phyloP scores from a whole-genome alignment of 1,140 invertebrate genomes.

The Anadara kagoshimensis region DNA sequence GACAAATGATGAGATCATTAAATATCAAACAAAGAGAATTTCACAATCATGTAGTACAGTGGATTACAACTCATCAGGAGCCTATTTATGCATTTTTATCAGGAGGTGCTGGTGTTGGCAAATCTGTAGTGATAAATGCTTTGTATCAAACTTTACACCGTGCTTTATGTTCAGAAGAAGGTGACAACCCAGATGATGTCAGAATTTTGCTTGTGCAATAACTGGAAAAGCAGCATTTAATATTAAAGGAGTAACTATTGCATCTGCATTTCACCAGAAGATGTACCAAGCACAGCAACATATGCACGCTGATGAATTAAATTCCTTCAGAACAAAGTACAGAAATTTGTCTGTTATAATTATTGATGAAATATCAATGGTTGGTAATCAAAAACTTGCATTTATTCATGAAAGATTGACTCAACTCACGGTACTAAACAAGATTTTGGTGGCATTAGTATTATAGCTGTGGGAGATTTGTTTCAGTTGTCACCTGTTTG shows the following conservation, averaged over 20 bases:
- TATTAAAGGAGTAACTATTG: slow-evolving; percentile 22
- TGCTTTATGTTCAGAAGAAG: slow-evolving; percentile 3
- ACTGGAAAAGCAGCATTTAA: slow-evolving; percentile 47
- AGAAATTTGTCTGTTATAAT: slow-evolving; percentile 33
- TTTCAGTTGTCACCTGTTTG: slow-evolving; percentile 51
- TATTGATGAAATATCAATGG: slow-evolving; percentile 56
- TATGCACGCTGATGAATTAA: slow-evolving; percentile 13
- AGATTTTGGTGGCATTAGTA: slow-evolving; percentile 44
- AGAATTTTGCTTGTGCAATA: slow-evolving; percentile 38
- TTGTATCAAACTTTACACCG: slow-evolving; percentile 36
- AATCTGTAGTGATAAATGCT: slow-evolving; percentile 40
- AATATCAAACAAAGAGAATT: slow-evolving; percentile 38
- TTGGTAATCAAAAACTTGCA: slow-evolving; percentile 46
- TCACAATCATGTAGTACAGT: slow-evolving; percentile 32
- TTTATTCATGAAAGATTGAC: slow-evolving; percentile 42
- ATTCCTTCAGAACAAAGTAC: slow-evolving; percentile 28
- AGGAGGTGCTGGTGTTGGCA: slow-evolving; percentile 52
- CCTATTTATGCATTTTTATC: slow-evolving; percentile 31
- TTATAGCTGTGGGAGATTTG: slow-evolving; percentile 49
- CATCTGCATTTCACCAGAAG: slow-evolving; percentile 23
- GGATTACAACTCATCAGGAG: slow-evolving; percentile 25
- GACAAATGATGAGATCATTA: neutral
- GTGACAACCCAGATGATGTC: slow-evolving; percentile 29
- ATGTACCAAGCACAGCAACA: slow-evolving; percentile 18
- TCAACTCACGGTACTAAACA: slow-evolving; percentile 27